phyloP scores from a whole-genome alignment of 2,113 vertebrate genomes.

The Sturnira hondurensis region DNA sequence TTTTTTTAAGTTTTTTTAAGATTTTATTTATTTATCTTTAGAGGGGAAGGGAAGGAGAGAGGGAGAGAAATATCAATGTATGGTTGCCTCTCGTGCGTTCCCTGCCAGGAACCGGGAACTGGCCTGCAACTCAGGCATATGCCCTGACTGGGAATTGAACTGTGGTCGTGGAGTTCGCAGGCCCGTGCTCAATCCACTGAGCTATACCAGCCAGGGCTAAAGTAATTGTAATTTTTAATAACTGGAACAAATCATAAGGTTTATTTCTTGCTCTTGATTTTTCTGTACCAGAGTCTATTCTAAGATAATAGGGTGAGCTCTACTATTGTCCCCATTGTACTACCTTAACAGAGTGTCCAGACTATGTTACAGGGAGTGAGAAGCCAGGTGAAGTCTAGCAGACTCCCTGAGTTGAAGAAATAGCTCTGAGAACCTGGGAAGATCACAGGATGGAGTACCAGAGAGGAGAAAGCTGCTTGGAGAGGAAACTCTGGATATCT shows the following conservation, averaged over 20 bases:
- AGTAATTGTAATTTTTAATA: slow-evolving; percentile 31
- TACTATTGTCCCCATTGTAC: too few relatives aligned
- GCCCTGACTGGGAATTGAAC: too few relatives aligned
- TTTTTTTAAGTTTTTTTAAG: too few relatives aligned
- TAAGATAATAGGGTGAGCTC: neutral
- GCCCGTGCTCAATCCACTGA: too few relatives aligned
- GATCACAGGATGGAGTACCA: neutral
- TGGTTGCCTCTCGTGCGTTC: too few relatives aligned
- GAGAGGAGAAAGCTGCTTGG: neutral
- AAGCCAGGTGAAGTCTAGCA: neutral
- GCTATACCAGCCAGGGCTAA: too few relatives aligned
- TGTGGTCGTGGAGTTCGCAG: too few relatives aligned
- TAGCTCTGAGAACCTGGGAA: neutral
- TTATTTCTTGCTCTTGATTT: neutral
- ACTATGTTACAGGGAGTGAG: neutral
- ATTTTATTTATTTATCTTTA: too few relatives aligned
- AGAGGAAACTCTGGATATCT: neutral
- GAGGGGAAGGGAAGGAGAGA: too few relatives aligned
- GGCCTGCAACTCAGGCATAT: too few relatives aligned
- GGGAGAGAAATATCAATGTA: too few relatives aligned
- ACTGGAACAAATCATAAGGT: neutral
- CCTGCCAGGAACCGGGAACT: too few relatives aligned
- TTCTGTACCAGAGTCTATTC: neutral
- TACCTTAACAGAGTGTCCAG: neutral
- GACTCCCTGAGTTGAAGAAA: neutral